These are phyloP conservation scores for Nebria brevicollis DNA, from an alignment of 2,888 invertebrate genomes.

Conservation along the genomic window DNA sequence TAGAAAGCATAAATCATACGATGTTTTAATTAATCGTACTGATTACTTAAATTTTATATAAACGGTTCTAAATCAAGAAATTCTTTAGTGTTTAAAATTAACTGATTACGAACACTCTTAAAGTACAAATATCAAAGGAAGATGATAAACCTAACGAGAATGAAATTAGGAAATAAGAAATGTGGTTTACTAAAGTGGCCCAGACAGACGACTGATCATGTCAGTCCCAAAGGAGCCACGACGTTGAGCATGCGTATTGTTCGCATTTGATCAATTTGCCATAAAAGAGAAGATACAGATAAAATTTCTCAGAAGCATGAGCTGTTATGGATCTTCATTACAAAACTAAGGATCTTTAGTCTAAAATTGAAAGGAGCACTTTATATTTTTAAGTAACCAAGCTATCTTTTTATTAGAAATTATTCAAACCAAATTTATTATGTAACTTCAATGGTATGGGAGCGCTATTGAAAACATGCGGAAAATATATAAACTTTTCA, in stretches of 20 bases:
- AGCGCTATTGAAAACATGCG: background rate
- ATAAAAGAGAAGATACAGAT: constrained; percentile 13
- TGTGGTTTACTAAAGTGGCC: constrained; percentile 32
- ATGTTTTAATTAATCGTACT: background rate
- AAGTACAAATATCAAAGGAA: constrained; percentile 12
- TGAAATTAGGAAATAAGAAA: constrained; percentile 42
- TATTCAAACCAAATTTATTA: background rate
- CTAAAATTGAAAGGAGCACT: background rate
- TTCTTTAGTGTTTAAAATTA: constrained; percentile 5
- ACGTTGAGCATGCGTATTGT: constrained; percentile 27
- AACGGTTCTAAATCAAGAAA: background rate
- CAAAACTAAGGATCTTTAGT: background rate
- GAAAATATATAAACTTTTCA: background rate
- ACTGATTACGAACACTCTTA: constrained; percentile 16
- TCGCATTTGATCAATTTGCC: constrained; percentile 35
- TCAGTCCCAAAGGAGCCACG: constrained; percentile 20
- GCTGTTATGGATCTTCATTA: background rate
- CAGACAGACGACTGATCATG: constrained; percentile 39
- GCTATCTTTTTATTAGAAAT: background rate
- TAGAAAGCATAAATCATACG: no score
- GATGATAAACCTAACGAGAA: constrained; percentile 20
- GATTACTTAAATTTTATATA: background rate
- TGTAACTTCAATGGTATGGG: background rate
- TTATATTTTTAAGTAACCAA: background rate
- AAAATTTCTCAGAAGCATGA: constrained; percentile 13